Evolutionary conservation across 2,113 vertebrate species (phyloP), one percentile per base, ranked within the genome.

Genomic region (Daboia siamensis): DNA sequence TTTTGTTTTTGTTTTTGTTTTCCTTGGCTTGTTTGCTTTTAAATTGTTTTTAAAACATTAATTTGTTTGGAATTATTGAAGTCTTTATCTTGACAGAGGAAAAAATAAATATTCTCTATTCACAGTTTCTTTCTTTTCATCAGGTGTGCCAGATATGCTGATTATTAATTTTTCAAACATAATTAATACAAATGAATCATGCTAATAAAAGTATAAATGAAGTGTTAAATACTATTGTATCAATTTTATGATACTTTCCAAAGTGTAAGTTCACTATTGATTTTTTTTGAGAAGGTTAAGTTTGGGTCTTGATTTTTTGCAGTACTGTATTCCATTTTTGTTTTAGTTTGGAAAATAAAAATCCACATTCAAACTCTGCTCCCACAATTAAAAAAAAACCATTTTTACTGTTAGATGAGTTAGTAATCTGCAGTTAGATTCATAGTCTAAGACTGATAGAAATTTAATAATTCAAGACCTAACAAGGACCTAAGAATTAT

Each of bases 41-140:
- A 95, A 96, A 95, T 91, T 95, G 93, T 96, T 97, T 96, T 96
- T 44, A 0, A 95, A 96, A 95, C 86, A 95, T 64, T 95, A 85
- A 88, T 96, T 96, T 95, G 85, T 44, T 46, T 87, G 95, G 94
- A 96, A 95, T 95, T 93, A 88, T 80, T 95, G 93, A 94, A 95
- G 85, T 91, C 24, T 94, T 96, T 56, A 95, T 95, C 94, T 95
- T 88, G 24, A 91, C 92, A 96, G 94, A 90, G 12, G 96, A 6
- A 4, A 92, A 4, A 33, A 85, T 92, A 94, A 93, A 94, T 93
- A 95, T 54, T 92, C 93, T 46, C n/a, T 21, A 64, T 61, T 64
- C 88, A 86, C 39, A 86, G 46, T 54, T 44, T 69, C 57, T 93
- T 86, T 92, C 54, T 91, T 90, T 95, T 92, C 33, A 10, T 55